These are phyloP conservation scores for Hypercompe scribonia DNA, from an alignment of 2,888 invertebrate species.

Conservation along the genomic window DNA sequence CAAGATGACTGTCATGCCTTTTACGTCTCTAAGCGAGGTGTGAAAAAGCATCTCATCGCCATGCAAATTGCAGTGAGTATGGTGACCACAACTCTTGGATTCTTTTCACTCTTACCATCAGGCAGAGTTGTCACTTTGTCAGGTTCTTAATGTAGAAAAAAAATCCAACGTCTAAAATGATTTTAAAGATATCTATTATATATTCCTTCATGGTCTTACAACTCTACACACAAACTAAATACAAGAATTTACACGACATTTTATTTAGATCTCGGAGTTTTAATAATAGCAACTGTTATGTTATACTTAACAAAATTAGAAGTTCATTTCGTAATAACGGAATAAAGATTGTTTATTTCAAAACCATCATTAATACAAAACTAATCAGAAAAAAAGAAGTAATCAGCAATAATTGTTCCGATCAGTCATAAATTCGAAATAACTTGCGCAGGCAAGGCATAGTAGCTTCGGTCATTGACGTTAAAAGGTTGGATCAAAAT, in stretches of 20 bases:
- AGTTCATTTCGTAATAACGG: neutral
- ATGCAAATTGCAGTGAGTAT: too few species aligned
- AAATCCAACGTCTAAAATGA: too few species aligned
- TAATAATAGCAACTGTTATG: neutral
- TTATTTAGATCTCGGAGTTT: neutral
- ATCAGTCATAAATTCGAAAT: neutral
- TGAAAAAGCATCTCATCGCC: too few species aligned
- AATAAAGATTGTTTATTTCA: neutral
- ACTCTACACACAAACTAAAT: neutral
- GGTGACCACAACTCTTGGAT: too few species aligned
- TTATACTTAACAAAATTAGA: neutral
- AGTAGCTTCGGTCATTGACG: conserved; percentile 4
- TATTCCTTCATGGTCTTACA: too few species aligned
- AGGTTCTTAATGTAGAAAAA: too few species aligned
- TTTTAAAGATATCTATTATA: too few species aligned
- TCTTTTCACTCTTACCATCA: too few species aligned
- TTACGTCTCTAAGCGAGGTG: too few species aligned
- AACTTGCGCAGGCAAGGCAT: neutral
- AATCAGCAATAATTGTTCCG: neutral
- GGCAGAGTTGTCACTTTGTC: too few species aligned
- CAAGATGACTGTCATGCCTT: too few species aligned
- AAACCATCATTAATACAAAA: neutral
- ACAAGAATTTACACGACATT: neutral
- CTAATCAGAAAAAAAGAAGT: neutral
- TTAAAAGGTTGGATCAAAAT: neutral